A percentile compares a stretch with the other conserved stretches of the same genome.
Conservation (phyloP, 2,113 vertebrate genomes). For the Lophotis ruficrista region DNA sequence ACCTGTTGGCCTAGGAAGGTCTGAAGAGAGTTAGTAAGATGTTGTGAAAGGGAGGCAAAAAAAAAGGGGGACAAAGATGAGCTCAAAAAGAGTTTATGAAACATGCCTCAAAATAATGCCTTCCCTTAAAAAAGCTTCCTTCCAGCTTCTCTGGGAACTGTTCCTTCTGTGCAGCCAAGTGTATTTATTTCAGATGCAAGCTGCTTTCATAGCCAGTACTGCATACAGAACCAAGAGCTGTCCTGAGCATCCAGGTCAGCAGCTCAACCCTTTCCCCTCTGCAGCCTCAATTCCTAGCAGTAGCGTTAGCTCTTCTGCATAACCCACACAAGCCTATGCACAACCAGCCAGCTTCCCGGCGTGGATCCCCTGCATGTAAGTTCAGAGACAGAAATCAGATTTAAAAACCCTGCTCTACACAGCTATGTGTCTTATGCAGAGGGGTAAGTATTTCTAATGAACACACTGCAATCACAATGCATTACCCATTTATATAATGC, state of each 20-base stretch:
- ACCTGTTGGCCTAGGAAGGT: background rate
- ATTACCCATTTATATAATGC: background rate
- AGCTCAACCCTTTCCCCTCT: background rate
- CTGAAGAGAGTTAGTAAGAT: background rate
- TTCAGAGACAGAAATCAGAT: background rate
- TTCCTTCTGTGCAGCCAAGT: background rate
- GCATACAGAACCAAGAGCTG: accelerated
- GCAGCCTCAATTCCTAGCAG: background rate
- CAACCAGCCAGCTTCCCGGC: background rate
- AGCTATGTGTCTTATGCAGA: background rate
- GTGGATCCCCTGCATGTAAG: background rate
- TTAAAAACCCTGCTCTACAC: background rate
- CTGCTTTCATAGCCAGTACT: background rate
- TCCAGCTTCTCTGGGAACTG: background rate
- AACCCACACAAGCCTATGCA: background rate
- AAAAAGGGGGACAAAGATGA: background rate
- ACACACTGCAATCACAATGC: background rate
- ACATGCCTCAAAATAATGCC: background rate
- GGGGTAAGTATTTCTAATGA: background rate
- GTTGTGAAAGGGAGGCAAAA: background rate
- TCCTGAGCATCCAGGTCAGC: background rate
- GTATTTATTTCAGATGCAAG: background rate
- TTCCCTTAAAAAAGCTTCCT: background rate
- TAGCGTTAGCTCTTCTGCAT: background rate
- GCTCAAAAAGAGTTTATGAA: background rate